Conservation (phyloP, 1,140 invertebrate genomes). For the Micrasema longulum region DNA sequence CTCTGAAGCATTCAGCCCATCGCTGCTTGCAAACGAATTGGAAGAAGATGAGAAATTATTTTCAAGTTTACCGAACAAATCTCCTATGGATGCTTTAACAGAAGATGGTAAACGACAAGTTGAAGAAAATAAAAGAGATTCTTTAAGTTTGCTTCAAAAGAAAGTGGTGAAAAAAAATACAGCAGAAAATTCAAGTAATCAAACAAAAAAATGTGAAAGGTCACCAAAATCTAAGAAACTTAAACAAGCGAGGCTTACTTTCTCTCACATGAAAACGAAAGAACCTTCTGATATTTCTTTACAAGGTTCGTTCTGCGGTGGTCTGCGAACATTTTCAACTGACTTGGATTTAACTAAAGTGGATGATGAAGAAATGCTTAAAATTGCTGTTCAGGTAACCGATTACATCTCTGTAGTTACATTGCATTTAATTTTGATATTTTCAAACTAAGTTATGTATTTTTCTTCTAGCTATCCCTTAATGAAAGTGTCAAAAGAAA, state of each 20-base stretch:
- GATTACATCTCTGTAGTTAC: not conserved
- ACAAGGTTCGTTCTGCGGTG: slow-evolving; percentile 40
- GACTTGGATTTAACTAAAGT: not conserved
- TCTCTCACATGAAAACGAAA: slow-evolving; percentile 41
- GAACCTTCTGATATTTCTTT: slow-evolving; percentile 37
- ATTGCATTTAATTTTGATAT: too few relatives aligned
- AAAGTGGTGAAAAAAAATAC: slow-evolving; percentile 4
- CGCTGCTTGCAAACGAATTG: slow-evolving; percentile 5
- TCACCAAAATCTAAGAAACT: slow-evolving; percentile 39
- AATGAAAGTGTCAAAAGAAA: slow-evolving; percentile 33
- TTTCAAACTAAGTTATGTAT: not conserved
- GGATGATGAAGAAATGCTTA: slow-evolving; percentile 36
- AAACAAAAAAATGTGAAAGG: slow-evolving; percentile 20
- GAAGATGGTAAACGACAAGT: slow-evolving; percentile 2
- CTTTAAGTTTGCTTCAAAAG: slow-evolving; percentile 31
- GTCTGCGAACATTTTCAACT: slow-evolving; percentile 38
- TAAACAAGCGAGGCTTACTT: slow-evolving; percentile 46
- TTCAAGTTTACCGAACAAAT: not conserved
- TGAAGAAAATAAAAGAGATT: slow-evolving; percentile 26
- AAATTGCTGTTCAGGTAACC: slow-evolving; percentile 29
- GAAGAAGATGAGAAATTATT: slow-evolving; percentile 18
- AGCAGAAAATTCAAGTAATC: slow-evolving; percentile 5
- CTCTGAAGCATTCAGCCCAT: slow-evolving; percentile 12
- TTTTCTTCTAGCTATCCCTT: slow-evolving; percentile 28
- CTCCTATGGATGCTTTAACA: not conserved